These are phyloP conservation scores for Corella eumyota DNA, from an alignment of 23 tunicate genomes.

Conservation along the genomic window DNA sequence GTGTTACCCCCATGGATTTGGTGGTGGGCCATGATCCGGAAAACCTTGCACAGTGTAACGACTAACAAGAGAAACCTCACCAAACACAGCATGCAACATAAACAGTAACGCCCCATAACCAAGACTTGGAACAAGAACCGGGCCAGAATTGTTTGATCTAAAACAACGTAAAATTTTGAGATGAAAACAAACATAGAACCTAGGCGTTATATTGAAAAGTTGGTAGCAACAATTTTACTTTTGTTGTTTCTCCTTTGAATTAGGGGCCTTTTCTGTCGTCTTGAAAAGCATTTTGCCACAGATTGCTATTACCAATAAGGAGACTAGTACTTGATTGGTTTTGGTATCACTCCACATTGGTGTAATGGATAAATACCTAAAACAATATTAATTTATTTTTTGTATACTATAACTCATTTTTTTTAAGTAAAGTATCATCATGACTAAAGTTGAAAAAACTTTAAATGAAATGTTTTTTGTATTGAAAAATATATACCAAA, in stretches of 20 bases:
- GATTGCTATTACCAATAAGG: constrained; percentile 10
- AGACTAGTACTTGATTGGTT: constrained; percentile 14
- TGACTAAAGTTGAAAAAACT: too few species aligned
- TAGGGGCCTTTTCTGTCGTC: not conserved
- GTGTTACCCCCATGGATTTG: constrained; percentile 60
- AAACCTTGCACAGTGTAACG: constrained; percentile 37
- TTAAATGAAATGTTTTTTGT: too few species aligned
- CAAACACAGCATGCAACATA: constrained; percentile 30
- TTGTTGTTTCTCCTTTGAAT: not conserved
- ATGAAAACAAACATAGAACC: too few species aligned
- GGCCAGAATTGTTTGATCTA: not conserved
- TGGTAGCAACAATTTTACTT: too few species aligned
- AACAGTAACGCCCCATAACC: constrained; percentile 29
- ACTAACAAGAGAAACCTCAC: constrained; percentile 39
- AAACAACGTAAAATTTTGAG: too few species aligned
- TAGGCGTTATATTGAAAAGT: too few species aligned
- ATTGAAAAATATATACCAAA: too few species aligned
- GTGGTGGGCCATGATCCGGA: constrained; percentile 37
- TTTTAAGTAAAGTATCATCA: too few species aligned
- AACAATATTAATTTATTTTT: not conserved
- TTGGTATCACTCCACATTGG: constrained; percentile 40
- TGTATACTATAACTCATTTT: too few species aligned
- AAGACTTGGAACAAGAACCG: not conserved
- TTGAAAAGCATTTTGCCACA: not conserved
- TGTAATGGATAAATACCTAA: constrained; percentile 42